Conservation (phyloP, 2,888 invertebrate species). For the Philereme vetulata region DNA sequence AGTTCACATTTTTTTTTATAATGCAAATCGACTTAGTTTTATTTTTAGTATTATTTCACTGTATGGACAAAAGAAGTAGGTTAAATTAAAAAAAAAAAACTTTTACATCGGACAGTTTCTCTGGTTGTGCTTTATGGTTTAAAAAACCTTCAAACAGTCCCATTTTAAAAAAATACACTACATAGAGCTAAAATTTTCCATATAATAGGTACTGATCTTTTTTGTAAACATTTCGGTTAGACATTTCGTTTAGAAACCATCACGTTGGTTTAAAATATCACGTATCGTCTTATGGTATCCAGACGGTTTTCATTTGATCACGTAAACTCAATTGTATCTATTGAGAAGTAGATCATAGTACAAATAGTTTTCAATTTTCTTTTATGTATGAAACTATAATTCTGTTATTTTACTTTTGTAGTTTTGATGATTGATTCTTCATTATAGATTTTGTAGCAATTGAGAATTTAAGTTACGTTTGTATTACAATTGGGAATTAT, state of each 20-base stretch:
- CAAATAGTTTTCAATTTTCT: neutral
- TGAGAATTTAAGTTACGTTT: neutral
- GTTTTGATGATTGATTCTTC: constrained; percentile 8
- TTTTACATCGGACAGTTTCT: too few species aligned
- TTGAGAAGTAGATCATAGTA: constrained; percentile 14
- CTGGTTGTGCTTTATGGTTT: too few species aligned
- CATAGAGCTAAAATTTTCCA: too few species aligned
- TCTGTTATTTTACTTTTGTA: constrained; percentile 7
- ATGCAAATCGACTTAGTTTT: neutral
- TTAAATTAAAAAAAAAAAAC: too few species aligned
- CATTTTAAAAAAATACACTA: too few species aligned
- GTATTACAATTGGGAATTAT: constrained; percentile 1
- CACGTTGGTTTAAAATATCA: constrained; percentile 1
- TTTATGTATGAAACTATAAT: neutral
- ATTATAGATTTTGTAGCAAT: constrained; percentile 5
- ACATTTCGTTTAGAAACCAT: too few species aligned
- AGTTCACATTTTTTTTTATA: too few species aligned
- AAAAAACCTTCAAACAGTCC: too few species aligned
- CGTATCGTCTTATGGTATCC: constrained; percentile 13
- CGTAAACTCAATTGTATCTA: constrained; percentile 4
- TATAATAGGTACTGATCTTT: too few species aligned
- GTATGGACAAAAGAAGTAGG: too few species aligned
- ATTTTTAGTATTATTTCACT: too few species aligned
- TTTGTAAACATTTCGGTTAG: too few species aligned
- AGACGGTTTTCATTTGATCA: constrained; percentile 12